Conservation (phyloP, 92 coral and sea anemone genomes). For the Montipora capitata region DNA sequence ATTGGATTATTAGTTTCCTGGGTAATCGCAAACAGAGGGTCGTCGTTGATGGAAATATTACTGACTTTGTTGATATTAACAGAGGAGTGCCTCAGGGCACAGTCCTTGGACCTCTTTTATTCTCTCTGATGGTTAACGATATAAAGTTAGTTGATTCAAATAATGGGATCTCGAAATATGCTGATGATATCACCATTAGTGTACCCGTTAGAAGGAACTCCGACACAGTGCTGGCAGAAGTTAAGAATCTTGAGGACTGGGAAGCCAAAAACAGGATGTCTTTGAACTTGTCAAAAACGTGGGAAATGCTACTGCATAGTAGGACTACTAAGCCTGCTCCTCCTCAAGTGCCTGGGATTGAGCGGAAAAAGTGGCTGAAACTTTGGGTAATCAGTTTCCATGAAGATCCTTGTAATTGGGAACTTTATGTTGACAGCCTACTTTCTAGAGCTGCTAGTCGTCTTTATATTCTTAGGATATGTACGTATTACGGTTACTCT, state of each 20-base stretch:
- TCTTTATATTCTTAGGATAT: conserved; percentile 41
- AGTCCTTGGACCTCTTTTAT: conserved; percentile 51
- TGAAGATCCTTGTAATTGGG: conserved; percentile 39
- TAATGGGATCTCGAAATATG: conserved; percentile 42
- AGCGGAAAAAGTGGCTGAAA: conserved; percentile 33
- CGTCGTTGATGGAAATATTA: conserved; percentile 53
- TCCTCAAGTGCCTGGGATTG: conserved; percentile 21
- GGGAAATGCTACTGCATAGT: conserved; percentile 35
- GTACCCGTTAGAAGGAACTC: conserved; percentile 37
- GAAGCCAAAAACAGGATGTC: background rate
- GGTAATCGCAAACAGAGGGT: conserved; percentile 58
- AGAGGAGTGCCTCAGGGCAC: conserved; percentile 72
- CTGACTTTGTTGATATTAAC: conserved; percentile 39
- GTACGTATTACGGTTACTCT: conserved; percentile 39
- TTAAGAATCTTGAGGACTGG: conserved; percentile 45
- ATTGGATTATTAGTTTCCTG: conserved; percentile 45
- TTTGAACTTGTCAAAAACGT: conserved; percentile 22
- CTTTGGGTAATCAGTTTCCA: background rate
- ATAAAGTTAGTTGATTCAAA: conserved; percentile 31
- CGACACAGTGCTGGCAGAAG: conserved; percentile 41
- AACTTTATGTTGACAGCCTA: conserved; percentile 26
- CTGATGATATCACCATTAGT: conserved; percentile 51
- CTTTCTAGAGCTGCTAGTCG: conserved; percentile 36
- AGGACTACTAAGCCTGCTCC: conserved; percentile 27
- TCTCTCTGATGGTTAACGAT: conserved; percentile 58